Base-by-base conservation (phyloP, 2,888 invertebrate genomes). In the Sminthurinus aureus region DNA sequence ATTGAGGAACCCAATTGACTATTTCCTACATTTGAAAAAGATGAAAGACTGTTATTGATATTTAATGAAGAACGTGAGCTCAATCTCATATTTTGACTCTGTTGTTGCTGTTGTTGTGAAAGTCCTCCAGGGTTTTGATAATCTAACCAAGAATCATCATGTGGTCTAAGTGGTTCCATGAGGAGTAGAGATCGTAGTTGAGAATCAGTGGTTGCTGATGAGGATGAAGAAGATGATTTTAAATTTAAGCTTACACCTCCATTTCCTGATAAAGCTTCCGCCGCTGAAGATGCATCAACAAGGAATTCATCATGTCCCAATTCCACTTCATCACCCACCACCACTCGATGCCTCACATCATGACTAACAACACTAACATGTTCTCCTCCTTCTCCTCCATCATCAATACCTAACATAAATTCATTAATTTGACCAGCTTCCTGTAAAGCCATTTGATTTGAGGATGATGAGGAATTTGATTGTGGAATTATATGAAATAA, bases 121-220 rank as follows among this genome's bases (percentile, higher is more conserved):
- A 66, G 66, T 51, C 84, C 77, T 71, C 82, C 85, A 51, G 86
- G 87, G 75, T 87, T 85, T 38, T 83, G 79, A 52, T 79, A 82
- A 24, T 75, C 82, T 0, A 87, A 67, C 87, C 87, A 87, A 22
- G 86, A 84, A 20, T 86, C 86, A 78, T 88, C 88, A 38, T 86
- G 83, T 22, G 79, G 26, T 26, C 84, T 84, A 8, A 86, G 73
- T 11, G 87, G 85, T 66, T 87, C 87, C 87, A 88, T 88, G 87
- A 88, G 87, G 6, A 88, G 77, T 22, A 88, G 78, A 84, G 87
- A 88, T 9, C 88, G 79, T 12, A 88, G 81, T 6, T 88, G 87
- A 26, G 86, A 86, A 13, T 88, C 88, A n/a, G 83, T 79, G 77
- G 12, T 64, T 20, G 18, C 64, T 50, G 20, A 22, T 0, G 13